Evolutionary conservation across 1,140 invertebrate species (phyloP).

Genomic region (Rhagoletis pomonella): DNA sequence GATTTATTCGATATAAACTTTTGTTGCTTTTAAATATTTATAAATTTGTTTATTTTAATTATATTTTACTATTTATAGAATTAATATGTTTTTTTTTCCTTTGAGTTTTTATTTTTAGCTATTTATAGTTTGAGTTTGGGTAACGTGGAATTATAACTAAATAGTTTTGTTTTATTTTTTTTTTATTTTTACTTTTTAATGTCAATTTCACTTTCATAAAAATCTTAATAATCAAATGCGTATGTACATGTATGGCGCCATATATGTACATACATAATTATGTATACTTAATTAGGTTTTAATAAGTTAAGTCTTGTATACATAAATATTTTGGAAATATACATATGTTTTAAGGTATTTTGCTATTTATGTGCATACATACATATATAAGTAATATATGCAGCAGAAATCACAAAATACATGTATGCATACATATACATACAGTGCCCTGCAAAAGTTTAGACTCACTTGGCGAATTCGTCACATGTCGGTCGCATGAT

Average conservation of each 20-base stretch:
- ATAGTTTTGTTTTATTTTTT: not conserved
- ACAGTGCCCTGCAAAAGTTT: too few relatives aligned
- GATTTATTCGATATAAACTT: conserved; percentile 34
- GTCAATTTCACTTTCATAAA: not conserved
- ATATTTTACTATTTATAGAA: not conserved
- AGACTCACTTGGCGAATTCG: too few relatives aligned
- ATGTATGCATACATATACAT: too few relatives aligned
- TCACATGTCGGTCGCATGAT: too few relatives aligned
- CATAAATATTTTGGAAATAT: too few relatives aligned
- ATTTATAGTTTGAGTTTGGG: conserved; percentile 19
- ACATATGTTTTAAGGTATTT: too few relatives aligned
- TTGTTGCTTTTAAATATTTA: conserved; percentile 18
- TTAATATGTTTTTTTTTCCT: conserved; percentile 10
- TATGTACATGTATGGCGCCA: too few relatives aligned
- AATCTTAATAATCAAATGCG: not conserved
- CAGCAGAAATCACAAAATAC: too few relatives aligned
- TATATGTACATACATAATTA: not conserved
- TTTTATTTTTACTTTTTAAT: not conserved
- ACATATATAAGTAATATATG: too few relatives aligned
- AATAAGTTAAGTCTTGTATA: not conserved
- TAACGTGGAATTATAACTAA: not conserved
- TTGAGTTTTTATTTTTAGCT: conserved; percentile 26
- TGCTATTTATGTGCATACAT: too few relatives aligned
- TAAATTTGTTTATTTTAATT: conserved; percentile 39
- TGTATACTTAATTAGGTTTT: not conserved